Percentiles rank a stretch among this genome's conserved stretches.
These are phyloP conservation scores for Nyctibius bracteatus DNA, from an alignment of 2,113 vertebrate genomes.

Conservation along the genomic window DNA sequence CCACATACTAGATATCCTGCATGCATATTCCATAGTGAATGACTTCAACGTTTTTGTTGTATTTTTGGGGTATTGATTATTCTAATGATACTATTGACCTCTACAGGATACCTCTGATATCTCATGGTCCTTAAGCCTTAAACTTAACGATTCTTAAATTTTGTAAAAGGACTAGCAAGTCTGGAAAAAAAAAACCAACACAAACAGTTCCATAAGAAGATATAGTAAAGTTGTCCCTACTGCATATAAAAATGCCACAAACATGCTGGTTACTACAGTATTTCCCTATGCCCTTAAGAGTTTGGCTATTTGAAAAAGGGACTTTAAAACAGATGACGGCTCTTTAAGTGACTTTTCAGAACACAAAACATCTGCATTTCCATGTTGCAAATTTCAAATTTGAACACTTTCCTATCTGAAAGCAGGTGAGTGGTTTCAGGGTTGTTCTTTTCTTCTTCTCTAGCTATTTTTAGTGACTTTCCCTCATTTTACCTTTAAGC, in stretches of 20 bases:
- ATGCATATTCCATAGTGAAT: not conserved
- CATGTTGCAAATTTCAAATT: not conserved
- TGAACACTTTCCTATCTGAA: not conserved
- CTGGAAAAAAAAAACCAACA: not conserved
- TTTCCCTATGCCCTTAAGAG: not conserved
- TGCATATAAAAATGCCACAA: not conserved
- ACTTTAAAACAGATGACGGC: not conserved
- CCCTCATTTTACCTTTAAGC: not conserved
- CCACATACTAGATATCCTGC: not conserved
- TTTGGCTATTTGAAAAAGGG: not conserved
- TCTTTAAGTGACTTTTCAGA: not conserved
- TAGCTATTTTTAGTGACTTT: not conserved
- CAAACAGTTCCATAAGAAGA: not conserved
- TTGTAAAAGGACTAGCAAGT: not conserved
- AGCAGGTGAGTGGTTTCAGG: not conserved
- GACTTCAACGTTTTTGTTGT: not conserved
- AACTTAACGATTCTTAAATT: not conserved
- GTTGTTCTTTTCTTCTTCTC: not conserved
- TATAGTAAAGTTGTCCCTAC: not conserved
- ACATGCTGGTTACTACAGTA: no score
- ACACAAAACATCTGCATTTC: not conserved
- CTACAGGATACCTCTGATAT: not conserved
- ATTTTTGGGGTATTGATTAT: conserved; percentile 1
- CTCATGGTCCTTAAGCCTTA: not conserved
- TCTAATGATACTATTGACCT: conserved; percentile 5